A percentile compares a stretch with the other conserved stretches of the same genome.
Conservation (phyloP, 2,113 vertebrate species). For the Scophthalmus maximus region DNA sequence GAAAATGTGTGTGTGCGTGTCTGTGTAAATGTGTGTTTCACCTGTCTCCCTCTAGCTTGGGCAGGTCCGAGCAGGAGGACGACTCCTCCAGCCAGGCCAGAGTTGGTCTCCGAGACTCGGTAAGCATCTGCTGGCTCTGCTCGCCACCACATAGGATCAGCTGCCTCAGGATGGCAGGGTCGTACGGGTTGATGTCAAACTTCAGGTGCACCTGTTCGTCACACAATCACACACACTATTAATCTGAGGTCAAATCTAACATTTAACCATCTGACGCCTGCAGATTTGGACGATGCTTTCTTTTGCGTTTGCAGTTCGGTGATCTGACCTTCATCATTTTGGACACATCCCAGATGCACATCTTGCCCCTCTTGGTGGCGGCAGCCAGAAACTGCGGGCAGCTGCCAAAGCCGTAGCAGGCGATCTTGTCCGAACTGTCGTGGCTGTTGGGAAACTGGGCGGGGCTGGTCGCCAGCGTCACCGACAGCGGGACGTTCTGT, state of each 20-base stretch:
- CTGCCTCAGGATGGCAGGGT: constrained; percentile 94
- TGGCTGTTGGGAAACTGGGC: constrained; percentile 94
- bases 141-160: constrained; percentile 90
- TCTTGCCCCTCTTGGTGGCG: constrained; percentile 96
- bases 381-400: constrained; percentile 97
- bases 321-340: constrained; percentile 97
- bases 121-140: constrained; percentile 84
- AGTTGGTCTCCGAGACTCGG: constrained; percentile 92
- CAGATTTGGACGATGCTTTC: background rate
- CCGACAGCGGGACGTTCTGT: constrained; percentile 97
- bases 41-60: constrained; percentile 99
- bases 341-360: constrained; percentile 98
- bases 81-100: constrained; percentile 96
- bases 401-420: constrained; percentile 97
- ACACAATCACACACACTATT: constrained; percentile 25
- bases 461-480: constrained; percentile 96
- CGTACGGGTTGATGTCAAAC: constrained; percentile 98
- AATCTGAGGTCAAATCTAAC: background rate
- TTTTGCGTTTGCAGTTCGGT: background rate
- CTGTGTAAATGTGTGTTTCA: constrained; percentile 54
- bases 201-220: constrained; percentile 93
- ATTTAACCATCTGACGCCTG: background rate
- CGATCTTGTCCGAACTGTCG: constrained; percentile 94
- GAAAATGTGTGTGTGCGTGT: background rate
- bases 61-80: constrained; percentile 97